A percentile compares a stretch with the other conserved stretches of the same genome.
Conservation (phyloP, 2,797 vertebrate genomes). For the Melanotaenia nigrans region DNA sequence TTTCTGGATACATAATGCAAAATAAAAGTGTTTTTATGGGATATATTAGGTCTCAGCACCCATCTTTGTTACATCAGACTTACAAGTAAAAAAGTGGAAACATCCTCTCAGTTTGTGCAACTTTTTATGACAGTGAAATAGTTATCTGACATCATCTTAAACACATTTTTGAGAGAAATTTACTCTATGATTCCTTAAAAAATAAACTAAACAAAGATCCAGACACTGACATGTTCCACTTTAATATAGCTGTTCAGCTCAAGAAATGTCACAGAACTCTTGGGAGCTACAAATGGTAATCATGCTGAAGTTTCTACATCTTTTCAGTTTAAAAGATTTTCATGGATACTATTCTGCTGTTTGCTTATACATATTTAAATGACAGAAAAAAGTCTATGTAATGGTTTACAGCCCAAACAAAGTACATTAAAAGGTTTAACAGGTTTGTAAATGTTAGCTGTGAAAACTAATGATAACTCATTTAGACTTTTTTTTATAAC, state of each 20-base stretch:
- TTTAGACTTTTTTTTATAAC: slow-evolving; percentile 10
- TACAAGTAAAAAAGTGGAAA: background rate
- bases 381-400: slow-evolving; percentile 4
- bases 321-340: slow-evolving; percentile 33
- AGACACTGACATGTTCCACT: slow-evolving; percentile 1
- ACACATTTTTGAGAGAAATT: background rate
- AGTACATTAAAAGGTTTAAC: background rate
- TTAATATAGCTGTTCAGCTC: background rate
- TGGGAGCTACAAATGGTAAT: slow-evolving; percentile 14
- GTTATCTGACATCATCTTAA: background rate
- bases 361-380: slow-evolving; percentile 47
- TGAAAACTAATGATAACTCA: slow-evolving; percentile 24
- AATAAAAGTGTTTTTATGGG: too few relatives aligned
- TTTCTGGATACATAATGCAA: background rate
- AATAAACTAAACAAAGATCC: background rate
- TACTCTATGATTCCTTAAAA: background rate
- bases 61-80: background rate
- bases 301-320: slow-evolving; percentile 36
- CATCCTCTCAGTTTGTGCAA: too few relatives aligned
- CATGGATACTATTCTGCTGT: slow-evolving; percentile 30
- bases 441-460: slow-evolving; percentile 20
- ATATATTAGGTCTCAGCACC: too few relatives aligned
- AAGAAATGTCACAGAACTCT: slow-evolving; percentile 5
- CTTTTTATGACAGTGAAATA: too few relatives aligned
- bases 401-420: slow-evolving; percentile 28